A percentile compares a stretch with the other conserved stretches of the same genome.
phyloP scores from a whole-genome alignment of 2,797 vertebrate genomes.

The Mastacembelus armatus region DNA sequence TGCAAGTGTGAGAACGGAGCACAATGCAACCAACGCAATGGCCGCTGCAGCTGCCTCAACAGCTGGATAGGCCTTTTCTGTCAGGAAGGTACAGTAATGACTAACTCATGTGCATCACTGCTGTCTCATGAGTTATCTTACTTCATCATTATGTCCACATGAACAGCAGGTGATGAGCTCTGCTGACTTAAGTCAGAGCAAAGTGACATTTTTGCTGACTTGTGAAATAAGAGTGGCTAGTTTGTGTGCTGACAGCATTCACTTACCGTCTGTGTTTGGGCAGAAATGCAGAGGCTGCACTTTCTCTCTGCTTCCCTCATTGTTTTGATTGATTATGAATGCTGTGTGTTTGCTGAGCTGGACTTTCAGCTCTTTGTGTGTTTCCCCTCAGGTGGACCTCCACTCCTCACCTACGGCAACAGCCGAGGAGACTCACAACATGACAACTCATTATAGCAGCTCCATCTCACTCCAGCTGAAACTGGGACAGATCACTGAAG shows the following conservation, averaged over 20 bases:
- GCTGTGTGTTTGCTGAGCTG: slow-evolving; percentile 18
- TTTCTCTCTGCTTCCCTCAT: slow-evolving; percentile 8
- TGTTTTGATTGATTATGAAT: slow-evolving; percentile 38
- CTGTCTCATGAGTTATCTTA: not conserved
- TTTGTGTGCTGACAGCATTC: slow-evolving; percentile 56
- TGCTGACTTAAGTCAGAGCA: slow-evolving; percentile 22
- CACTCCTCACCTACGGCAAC: slow-evolving; percentile 43
- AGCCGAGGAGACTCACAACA: slow-evolving; percentile 50
- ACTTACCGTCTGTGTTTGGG: not conserved
- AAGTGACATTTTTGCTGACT: slow-evolving; percentile 55
- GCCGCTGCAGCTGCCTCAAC: slow-evolving; percentile 87
- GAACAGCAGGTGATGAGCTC: slow-evolving; percentile 27
- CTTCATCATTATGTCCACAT: not conserved
- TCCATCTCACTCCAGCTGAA: slow-evolving; percentile 6
- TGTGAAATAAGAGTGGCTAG: slow-evolving; percentile 47
- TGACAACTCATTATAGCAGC: slow-evolving; percentile 72
- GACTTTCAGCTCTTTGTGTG: slow-evolving; percentile 35
- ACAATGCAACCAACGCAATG: slow-evolving; percentile 83
- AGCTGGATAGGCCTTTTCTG: slow-evolving; percentile 87
- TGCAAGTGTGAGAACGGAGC: slow-evolving; percentile 87
- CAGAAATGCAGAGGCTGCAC: slow-evolving; percentile 49
- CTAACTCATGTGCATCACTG: not conserved
- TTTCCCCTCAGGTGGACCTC: slow-evolving; percentile 75
- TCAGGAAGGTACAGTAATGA: slow-evolving; percentile 84
- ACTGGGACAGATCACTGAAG: slow-evolving; percentile 20